Percentiles rank a stretch among this genome's conserved stretches.
Evolutionary conservation across 2,113 vertebrate genomes (phyloP).

Genomic region (Corythoichthys intestinalis): DNA sequence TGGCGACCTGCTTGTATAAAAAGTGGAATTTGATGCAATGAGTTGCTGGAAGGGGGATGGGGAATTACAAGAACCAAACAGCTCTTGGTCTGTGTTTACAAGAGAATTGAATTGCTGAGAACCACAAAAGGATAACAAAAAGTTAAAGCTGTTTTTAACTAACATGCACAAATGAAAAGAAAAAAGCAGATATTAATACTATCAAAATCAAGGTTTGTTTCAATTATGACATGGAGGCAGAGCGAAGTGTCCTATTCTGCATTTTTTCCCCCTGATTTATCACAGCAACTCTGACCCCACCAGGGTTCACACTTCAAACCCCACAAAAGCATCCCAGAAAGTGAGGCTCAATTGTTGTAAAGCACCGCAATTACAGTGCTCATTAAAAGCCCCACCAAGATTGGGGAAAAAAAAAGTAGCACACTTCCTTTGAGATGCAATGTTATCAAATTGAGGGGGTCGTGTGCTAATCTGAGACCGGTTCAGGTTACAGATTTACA

Average conservation of each 20-base stretch:
- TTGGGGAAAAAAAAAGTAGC: slow-evolving; percentile 17
- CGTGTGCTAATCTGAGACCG: slow-evolving; percentile 41
- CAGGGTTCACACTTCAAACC: no score
- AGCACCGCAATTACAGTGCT: slow-evolving; percentile 7
- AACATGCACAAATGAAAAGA: slow-evolving; percentile 15
- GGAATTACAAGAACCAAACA: no score
- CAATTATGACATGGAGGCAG: no score
- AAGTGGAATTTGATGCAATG: neutral
- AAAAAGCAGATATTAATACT: neutral
- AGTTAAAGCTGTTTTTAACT: slow-evolving; percentile 10
- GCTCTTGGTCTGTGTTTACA: no score
- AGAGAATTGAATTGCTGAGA: no score
- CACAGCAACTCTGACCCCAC: no score
- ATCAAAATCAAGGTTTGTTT: neutral
- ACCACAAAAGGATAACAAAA: no score
- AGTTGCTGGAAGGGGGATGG: no score
- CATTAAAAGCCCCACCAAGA: slow-evolving; percentile 7
- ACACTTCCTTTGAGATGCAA: slow-evolving; percentile 44
- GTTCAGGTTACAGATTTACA: slow-evolving; percentile 38
- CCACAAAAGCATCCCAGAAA: no score
- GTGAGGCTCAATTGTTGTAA: slow-evolving; percentile 28
- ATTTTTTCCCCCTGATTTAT: no score
- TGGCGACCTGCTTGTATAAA: slow-evolving; percentile 36
- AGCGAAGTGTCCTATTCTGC: no score
- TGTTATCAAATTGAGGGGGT: slow-evolving; percentile 49